These are phyloP conservation scores for Psittacula cyanocephala DNA, from an alignment of 2,113 vertebrate species.

Conservation along the genomic window DNA sequence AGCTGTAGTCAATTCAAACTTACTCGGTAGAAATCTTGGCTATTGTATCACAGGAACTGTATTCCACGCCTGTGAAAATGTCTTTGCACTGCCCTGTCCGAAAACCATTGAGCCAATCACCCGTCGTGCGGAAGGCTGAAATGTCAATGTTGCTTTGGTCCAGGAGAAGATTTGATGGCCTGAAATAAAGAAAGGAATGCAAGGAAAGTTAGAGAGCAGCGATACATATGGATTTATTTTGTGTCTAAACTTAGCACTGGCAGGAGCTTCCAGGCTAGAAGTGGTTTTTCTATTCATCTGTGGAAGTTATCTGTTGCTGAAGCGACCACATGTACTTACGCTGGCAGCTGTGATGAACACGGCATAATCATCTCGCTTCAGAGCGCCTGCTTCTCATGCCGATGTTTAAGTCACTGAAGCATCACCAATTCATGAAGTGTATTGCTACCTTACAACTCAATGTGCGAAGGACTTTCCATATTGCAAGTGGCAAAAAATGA, in stretches of 20 bases:
- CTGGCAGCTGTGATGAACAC: not conserved
- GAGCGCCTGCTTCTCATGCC: not conserved
- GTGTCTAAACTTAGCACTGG: not conserved
- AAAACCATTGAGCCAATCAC: slow-evolving; percentile 93
- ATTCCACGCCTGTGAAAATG: slow-evolving; percentile 92
- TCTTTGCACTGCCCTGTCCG: slow-evolving; percentile 92
- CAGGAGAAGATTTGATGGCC: slow-evolving; percentile 92
- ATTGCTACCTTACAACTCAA: not conserved
- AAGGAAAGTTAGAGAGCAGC: not conserved
- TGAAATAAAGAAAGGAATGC: slow-evolving; percentile 41
- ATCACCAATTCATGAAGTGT: not conserved
- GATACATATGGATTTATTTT: not conserved
- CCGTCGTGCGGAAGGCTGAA: slow-evolving; percentile 81
- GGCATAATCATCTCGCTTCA: not conserved
- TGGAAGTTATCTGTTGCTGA: slow-evolving; percentile 3
- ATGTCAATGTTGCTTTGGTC: slow-evolving; percentile 91
- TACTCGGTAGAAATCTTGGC: slow-evolving; percentile 97
- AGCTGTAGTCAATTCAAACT: slow-evolving; percentile 52
- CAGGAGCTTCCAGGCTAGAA: not conserved
- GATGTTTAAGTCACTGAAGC: not conserved
- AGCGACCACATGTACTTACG: not conserved
- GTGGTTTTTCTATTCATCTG: not conserved
- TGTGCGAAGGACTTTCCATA: not conserved
- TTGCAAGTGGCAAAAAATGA: not conserved
- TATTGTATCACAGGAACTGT: slow-evolving; percentile 95